Evolutionary conservation across 2,113 vertebrate genomes (phyloP).

Genomic region (Dipodomys ordii): DNA sequence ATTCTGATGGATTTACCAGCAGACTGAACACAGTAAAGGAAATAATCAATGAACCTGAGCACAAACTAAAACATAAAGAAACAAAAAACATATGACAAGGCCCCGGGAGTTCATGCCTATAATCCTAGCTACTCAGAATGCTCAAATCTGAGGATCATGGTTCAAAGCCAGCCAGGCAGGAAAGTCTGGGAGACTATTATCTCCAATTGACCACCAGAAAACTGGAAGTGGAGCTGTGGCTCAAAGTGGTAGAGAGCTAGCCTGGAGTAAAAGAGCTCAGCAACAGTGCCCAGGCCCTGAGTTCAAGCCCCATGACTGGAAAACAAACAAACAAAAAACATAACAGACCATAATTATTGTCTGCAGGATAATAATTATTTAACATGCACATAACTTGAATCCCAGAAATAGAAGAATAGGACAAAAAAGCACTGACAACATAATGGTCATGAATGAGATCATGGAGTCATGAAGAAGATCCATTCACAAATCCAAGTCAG

Average conservation of each 20-base stretch:
- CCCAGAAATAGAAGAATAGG: background rate
- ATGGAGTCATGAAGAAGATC: conserved; percentile 8
- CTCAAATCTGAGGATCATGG: too few species aligned
- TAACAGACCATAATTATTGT: background rate
- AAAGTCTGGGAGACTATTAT: too few species aligned
- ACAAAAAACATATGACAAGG: background rate
- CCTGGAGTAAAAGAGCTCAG: too few species aligned
- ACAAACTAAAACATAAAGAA: background rate
- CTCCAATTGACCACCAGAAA: too few species aligned
- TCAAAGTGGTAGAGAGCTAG: too few species aligned
- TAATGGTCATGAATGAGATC: conserved; percentile 16
- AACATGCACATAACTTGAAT: conserved; percentile 10
- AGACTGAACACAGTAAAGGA: conserved; percentile 2
- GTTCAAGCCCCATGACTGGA: too few species aligned
- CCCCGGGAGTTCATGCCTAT: too few species aligned
- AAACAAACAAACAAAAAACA: too few species aligned
- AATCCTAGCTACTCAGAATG: too few species aligned
- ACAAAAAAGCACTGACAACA: conserved; percentile 19
- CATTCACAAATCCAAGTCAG: conserved; percentile 26
- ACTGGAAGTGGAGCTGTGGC: too few species aligned
- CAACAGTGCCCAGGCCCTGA: too few species aligned
- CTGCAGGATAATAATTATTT: background rate
- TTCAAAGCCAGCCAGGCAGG: too few species aligned
- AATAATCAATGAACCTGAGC: background rate
- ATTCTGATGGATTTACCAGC: background rate